Percentiles rank a stretch among this genome's conserved stretches.
Evolutionary conservation across 2,797 vertebrate species (phyloP).

Genomic region (Pelobates cultripes): DNA sequence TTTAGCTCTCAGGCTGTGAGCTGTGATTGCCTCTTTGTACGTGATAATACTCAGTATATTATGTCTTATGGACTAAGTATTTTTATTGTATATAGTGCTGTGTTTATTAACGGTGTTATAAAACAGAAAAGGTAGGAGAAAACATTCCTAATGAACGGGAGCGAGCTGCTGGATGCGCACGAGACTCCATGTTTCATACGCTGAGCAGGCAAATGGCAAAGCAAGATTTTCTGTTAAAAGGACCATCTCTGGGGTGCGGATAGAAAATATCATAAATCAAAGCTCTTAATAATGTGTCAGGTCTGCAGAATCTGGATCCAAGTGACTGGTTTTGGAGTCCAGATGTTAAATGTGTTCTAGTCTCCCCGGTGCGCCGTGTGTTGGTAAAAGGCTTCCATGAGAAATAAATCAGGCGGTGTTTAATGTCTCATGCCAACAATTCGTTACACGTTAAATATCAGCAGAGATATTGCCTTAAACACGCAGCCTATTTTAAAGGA

Average conservation of each 20-base stretch:
- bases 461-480: too few species aligned
- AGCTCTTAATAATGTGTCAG: neutral
- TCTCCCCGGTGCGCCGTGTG: neutral
- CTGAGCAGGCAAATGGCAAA: neutral
- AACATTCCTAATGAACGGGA: neutral
- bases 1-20: too few species aligned
- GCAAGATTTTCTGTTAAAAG: neutral
- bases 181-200: neutral
- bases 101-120: too few species aligned
- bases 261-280: neutral
- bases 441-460: neutral
- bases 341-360: neutral
- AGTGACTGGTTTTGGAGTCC: neutral
- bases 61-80: too few species aligned
- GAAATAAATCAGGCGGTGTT: neutral
- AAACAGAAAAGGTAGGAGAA: neutral
- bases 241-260: neutral
- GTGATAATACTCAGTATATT: too few species aligned
- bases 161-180: neutral
- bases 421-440: neutral
- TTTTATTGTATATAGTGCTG: too few species aligned
- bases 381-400: neutral
- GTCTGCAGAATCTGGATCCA: neutral
- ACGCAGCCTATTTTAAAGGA: too few species aligned
- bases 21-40: too few species aligned